These are phyloP conservation scores for Druceiella hillmani DNA, from an alignment of 2,888 invertebrate genomes.

Conservation along the genomic window DNA sequence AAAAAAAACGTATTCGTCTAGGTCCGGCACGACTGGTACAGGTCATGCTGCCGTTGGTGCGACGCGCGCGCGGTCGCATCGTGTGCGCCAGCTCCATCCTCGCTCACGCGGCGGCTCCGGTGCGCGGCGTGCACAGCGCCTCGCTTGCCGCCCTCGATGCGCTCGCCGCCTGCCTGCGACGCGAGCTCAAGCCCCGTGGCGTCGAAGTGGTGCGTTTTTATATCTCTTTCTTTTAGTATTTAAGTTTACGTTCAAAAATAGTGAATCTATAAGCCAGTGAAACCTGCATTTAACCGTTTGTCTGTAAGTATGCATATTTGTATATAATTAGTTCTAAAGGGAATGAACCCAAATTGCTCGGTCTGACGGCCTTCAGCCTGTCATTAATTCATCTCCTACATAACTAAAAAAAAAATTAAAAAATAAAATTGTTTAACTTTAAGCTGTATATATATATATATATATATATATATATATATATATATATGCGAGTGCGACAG, in stretches of 20 bases:
- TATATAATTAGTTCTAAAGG: too few species aligned
- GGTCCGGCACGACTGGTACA: slow-evolving; percentile 66
- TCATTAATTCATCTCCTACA: too few species aligned
- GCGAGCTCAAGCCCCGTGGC: slow-evolving; percentile 73
- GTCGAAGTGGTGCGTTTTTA: slow-evolving; percentile 61
- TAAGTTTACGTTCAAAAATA: too few species aligned
- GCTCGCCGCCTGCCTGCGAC: slow-evolving; percentile 71
- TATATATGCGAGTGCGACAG: too few species aligned
- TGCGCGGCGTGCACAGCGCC: slow-evolving; percentile 77
- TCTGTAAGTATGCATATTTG: too few species aligned
- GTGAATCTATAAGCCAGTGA: too few species aligned
- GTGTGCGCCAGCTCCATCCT: slow-evolving; percentile 76
- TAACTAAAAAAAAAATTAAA: too few species aligned
- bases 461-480: slow-evolving; percentile 1
- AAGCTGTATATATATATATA: slow-evolving; percentile 1
- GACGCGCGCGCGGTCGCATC: slow-evolving; percentile 73
- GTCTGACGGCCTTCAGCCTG: too few species aligned
- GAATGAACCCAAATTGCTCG: too few species aligned
- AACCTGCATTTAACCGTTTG: too few species aligned
- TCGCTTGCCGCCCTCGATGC: slow-evolving; percentile 74
- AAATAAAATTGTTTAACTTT: too few species aligned
- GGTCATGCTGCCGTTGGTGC: slow-evolving; percentile 75
- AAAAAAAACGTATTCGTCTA: slow-evolving; percentile 26
- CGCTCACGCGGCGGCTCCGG: slow-evolving; percentile 74
- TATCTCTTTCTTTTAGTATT: neutral